Conservation (phyloP, 1,140 invertebrate species). For the Alviniconcha marisindica region DNA sequence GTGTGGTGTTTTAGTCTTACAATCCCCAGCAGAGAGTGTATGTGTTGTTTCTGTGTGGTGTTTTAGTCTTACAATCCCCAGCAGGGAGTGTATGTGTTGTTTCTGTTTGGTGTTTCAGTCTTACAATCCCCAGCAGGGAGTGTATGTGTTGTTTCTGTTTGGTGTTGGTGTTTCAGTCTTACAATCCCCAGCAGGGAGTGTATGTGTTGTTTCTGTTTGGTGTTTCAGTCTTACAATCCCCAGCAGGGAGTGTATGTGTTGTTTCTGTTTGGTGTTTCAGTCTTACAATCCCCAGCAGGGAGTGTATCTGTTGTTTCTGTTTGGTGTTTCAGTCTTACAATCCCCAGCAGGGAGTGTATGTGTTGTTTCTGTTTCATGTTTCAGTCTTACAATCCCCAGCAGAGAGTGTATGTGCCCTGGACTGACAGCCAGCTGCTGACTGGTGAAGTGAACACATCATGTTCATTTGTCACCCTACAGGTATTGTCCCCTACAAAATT, state of each 20-base stretch:
- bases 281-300: neutral
- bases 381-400: neutral
- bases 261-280: neutral
- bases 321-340: neutral
- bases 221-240: too few relatives aligned
- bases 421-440: neutral
- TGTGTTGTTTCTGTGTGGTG: too few relatives aligned
- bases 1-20: too few relatives aligned
- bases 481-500: too few relatives aligned
- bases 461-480: neutral
- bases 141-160: neutral
- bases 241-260: neutral
- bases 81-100: neutral
- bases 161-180: neutral
- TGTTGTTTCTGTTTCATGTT: neutral
- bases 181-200: too few relatives aligned
- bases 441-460: neutral
- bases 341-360: neutral
- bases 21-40: neutral
- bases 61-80: neutral
- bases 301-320: neutral
- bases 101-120: neutral
- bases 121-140: too few relatives aligned
- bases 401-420: conserved; percentile 26
- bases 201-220: too few relatives aligned